A percentile compares a stretch with the other conserved stretches of the same genome.
phyloP scores from a whole-genome alignment of 2,888 invertebrate genomes.

The Xylota sylvarum region DNA sequence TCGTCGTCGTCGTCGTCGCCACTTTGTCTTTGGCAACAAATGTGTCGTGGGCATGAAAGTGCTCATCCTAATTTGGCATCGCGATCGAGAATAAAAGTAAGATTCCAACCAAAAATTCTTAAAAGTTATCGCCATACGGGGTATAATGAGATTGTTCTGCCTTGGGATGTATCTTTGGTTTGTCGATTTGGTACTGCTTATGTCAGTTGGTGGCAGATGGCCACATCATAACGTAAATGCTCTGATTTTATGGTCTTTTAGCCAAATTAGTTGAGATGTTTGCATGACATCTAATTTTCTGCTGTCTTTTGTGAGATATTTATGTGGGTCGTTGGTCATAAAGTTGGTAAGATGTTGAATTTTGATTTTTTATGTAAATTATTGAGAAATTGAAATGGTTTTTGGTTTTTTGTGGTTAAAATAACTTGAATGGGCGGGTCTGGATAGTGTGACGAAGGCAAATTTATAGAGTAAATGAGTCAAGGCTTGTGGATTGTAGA shows the following conservation, averaged over 20 bases:
- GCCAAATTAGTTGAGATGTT: slow-evolving; percentile 21
- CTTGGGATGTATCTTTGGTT: neutral
- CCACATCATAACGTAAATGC: neutral
- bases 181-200: slow-evolving; percentile 7
- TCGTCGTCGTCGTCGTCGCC: slow-evolving; percentile 48
- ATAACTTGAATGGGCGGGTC: neutral
- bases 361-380: slow-evolving; percentile 10
- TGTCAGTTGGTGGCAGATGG: slow-evolving; percentile 29
- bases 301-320: slow-evolving; percentile 18
- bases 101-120: slow-evolving; percentile 23
- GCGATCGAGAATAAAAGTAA: slow-evolving; percentile 43
- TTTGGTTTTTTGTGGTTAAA: neutral
- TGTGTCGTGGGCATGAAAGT: slow-evolving; percentile 39
- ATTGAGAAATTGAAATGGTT: neutral
- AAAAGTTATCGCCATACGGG: slow-evolving; percentile 16
- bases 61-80: slow-evolving; percentile 32
- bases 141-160: slow-evolving; percentile 33
- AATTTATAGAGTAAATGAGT: neutral
- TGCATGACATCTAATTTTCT: neutral
- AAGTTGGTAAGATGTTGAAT: slow-evolving; percentile 10
- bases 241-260: slow-evolving; percentile 22
- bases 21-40: slow-evolving; percentile 55
- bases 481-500: neutral
- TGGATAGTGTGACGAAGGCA: neutral
- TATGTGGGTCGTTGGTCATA: slow-evolving; percentile 9